Base-by-base conservation (phyloP, 2,797 vertebrate genomes). In the Poeciliopsis presidionis region DNA sequence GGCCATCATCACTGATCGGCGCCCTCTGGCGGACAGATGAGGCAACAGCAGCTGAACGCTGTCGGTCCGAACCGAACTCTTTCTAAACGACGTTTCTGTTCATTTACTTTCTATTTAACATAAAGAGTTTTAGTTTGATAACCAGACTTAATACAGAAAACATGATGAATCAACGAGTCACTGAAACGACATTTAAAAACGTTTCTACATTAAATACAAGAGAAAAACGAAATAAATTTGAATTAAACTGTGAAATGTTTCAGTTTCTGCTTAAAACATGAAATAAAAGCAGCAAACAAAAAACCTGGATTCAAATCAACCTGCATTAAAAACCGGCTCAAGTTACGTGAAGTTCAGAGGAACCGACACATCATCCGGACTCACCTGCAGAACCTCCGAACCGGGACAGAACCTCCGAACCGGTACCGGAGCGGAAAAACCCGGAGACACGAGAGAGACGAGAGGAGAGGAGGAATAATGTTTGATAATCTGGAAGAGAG, bases 11-110 rank as follows among this genome's bases (percentile, higher is more conserved):
- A 61, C 18, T 39, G 36, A 18, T 55, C 45, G 57, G 20, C 11
- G 81, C 87, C 67, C 84, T 84, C 87, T 84, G n/a, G 73, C 83
- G 89, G 82, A 63, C 59, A 73, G 13, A 69, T 8, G 5, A 3
- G 5, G 81, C 7, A 74, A 71, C 72, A 28, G 6, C n/a, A 30
- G 1, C 39, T 46, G 7, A 9, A 67, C 7, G 7, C 20, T 22
- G 8, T 0, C 63, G 20, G 59, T 20, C 36, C 22, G 30, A 20
- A 61, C 28, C 59, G 28, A 7, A 61, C 30, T 11, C 7, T 55
- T 11, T 53, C 51, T 28, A 5, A n/a, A n/a, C 4, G 4, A 61
- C 25, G 61, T 39, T 65, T 39, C 33, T 20, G 25, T 11, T 65
- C 1, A 65, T 39, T 39, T 22, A 22, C 33, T 65, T 65, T 4